Conservation (phyloP, 2,113 vertebrate species). For the Caloenas nicobarica region DNA sequence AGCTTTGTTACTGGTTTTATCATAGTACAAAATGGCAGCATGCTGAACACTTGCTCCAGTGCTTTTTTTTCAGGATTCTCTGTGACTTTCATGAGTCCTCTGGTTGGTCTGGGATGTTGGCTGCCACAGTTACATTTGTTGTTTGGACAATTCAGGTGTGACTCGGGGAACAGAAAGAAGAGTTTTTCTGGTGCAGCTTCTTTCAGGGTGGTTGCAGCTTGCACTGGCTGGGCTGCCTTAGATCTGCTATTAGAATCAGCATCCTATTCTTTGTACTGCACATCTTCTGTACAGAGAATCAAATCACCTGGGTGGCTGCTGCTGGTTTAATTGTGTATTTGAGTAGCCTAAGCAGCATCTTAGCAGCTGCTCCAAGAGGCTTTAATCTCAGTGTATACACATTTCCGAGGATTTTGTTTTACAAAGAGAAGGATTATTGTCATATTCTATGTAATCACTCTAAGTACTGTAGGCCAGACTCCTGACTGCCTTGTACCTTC, state of each 20-base stretch:
- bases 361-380: conserved; percentile 35
- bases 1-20: not conserved
- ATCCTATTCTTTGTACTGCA: not conserved
- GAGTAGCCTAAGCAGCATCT: conserved; percentile 30
- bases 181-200: not conserved
- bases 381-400: conserved; percentile 39
- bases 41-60: not conserved
- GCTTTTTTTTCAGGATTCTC: not conserved
- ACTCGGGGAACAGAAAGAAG: not conserved
- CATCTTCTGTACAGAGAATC: not conserved
- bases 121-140: not conserved
- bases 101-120: not conserved
- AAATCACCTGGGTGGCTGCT: conserved; percentile 6
- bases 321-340: conserved; percentile 28
- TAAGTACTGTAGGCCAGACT: conserved; percentile 8
- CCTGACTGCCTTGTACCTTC: not conserved
- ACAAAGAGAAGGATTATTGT: conserved; percentile 60
- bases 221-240: not conserved
- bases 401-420: conserved; percentile 51
- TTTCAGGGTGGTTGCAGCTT: not conserved
- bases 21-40: not conserved
- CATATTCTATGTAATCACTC: conserved; percentile 27
- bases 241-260: not conserved
- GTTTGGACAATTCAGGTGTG: not conserved
- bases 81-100: not conserved